These are phyloP conservation scores for Adelognathus sp. DNA, from an alignment of 2,888 invertebrate species.

Conservation along the genomic window DNA sequence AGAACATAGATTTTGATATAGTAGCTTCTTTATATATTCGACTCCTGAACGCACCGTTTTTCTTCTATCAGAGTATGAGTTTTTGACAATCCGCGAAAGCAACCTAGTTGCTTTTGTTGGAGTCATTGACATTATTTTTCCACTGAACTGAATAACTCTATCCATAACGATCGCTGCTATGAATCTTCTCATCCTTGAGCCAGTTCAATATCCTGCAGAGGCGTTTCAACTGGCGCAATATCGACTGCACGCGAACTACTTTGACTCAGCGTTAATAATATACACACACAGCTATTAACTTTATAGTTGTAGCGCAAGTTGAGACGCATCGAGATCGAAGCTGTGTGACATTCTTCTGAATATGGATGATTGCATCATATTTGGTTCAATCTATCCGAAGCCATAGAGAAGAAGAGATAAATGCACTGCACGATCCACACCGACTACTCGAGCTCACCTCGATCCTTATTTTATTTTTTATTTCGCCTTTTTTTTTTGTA, in stretches of 20 bases:
- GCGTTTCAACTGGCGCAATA: slow-evolving; percentile 56
- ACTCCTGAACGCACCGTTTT: too few species aligned
- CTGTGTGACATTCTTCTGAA: slow-evolving; percentile 53
- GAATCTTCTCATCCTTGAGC: slow-evolving; percentile 69
- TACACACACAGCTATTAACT: slow-evolving; percentile 18
- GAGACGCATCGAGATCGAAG: slow-evolving; percentile 13
- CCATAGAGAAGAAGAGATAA: background rate
- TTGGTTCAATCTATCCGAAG: background rate
- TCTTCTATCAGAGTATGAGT: too few species aligned
- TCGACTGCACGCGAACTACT: slow-evolving; percentile 63
- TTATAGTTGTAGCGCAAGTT: background rate
- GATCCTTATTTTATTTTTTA: background rate
- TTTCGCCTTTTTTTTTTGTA: too few species aligned
- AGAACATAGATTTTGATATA: too few species aligned
- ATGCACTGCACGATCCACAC: background rate
- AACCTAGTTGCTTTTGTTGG: too few species aligned
- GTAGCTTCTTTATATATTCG: too few species aligned
- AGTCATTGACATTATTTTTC: too few species aligned
- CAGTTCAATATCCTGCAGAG: slow-evolving; percentile 55
- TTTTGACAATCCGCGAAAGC: too few species aligned
- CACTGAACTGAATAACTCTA: too few species aligned
- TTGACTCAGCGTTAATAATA: slow-evolving; percentile 19
- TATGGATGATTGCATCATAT: slow-evolving; percentile 61
- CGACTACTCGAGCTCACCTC: background rate
- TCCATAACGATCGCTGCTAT: background rate